These are phyloP conservation scores for Coracias cyanogaster DNA, from an alignment of 2,797 vertebrate genomes.

Conservation along the genomic window DNA sequence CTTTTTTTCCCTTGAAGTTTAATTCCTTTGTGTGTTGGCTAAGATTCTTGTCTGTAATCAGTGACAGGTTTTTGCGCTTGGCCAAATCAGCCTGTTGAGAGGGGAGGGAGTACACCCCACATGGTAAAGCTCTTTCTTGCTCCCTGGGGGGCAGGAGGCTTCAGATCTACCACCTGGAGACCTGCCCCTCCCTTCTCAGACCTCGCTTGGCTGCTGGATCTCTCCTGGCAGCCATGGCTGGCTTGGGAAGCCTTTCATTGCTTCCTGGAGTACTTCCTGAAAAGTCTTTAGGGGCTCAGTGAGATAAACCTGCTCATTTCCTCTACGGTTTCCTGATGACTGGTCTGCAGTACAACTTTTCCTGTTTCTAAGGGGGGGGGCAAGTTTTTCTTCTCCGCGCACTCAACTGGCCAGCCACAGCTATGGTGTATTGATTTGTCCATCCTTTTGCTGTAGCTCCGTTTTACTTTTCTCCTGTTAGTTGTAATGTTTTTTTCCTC, in stretches of 20 bases:
- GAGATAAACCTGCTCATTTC: constrained; percentile 48
- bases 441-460: neutral
- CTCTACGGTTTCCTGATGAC: constrained; percentile 51
- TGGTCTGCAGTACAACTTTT: neutral
- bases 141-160: neutral
- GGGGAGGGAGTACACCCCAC: neutral
- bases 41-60: neutral
- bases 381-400: neutral
- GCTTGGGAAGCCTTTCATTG: constrained; percentile 62
- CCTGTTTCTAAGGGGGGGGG: neutral
- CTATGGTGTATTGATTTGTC: rapidly evolving
- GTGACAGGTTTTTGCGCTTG: neutral
- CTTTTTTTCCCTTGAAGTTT: neutral
- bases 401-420: neutral
- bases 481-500: neutral
- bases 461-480: neutral
- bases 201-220: constrained; percentile 7
- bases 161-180: constrained; percentile 6
- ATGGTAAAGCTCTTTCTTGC: neutral
- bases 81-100: neutral
- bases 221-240: constrained; percentile 18
- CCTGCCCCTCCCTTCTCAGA: neutral
- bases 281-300: constrained; percentile 19
- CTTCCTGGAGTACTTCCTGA: constrained; percentile 71
- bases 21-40: neutral